Evolutionary conservation across 2,113 vertebrate species (phyloP).

Genomic region (Plectropomus leopardus): DNA sequence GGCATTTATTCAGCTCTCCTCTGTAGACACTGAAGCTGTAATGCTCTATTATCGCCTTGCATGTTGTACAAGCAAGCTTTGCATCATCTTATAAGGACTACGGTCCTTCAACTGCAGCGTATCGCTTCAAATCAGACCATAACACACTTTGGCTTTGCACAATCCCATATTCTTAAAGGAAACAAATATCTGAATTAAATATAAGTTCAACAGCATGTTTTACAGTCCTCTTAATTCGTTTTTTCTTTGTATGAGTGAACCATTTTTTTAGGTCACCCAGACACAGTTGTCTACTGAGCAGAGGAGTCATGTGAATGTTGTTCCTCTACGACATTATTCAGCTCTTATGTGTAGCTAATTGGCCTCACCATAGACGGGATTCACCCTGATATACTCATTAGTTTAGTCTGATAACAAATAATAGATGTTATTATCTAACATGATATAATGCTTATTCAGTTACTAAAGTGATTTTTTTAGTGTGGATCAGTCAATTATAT

Average conservation of each 20-base stretch:
- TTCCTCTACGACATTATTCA: conserved; percentile 17
- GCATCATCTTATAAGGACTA: neutral
- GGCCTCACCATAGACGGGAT: neutral
- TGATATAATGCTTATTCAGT: no score
- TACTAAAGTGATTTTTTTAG: no score
- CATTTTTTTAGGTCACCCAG: conserved; percentile 21
- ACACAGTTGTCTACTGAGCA: conserved; percentile 23
- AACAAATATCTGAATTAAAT: neutral
- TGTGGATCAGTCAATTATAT: no score
- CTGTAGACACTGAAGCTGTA: neutral
- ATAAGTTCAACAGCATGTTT: conserved; percentile 8
- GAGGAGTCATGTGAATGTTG: conserved; percentile 47
- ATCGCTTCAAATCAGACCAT: neutral
- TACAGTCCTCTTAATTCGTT: neutral
- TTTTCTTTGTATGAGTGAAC: conserved; percentile 4
- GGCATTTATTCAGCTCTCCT: conserved; percentile 7
- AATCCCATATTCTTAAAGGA: neutral
- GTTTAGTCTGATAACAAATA: conserved; percentile 12
- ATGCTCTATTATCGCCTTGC: neutral
- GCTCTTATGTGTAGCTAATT: conserved; percentile 30
- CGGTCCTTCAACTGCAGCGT: neutral
- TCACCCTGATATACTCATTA: conserved; percentile 4
- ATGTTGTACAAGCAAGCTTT: conserved; percentile 8
- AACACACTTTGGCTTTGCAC: neutral
- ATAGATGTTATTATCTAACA: no score